phyloP scores from a whole-genome alignment of 92 coral and sea anemone genomes.

The Heteractis magnifica region DNA sequence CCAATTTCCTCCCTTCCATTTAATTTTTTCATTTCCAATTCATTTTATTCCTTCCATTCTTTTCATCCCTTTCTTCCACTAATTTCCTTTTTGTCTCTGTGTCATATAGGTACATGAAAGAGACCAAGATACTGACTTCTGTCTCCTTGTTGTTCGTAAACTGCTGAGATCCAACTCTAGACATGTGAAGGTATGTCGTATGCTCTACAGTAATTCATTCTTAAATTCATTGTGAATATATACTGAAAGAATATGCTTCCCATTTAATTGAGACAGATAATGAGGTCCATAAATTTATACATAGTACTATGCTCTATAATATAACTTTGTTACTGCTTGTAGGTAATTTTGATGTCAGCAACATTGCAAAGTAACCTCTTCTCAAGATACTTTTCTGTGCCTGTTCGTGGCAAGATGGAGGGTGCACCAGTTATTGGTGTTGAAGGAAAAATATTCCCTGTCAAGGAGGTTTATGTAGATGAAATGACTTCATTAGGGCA shows the following conservation, averaged over 20 bases:
- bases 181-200: constrained; percentile 81
- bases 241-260: background rate
- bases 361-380: constrained; percentile 94
- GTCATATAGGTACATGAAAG: constrained; percentile 83
- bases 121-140: constrained; percentile 92
- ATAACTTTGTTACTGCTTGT: background rate
- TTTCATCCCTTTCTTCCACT: background rate
- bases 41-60: background rate
- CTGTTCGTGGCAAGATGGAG: constrained; percentile 83
- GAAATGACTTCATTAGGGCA: constrained; percentile 54
- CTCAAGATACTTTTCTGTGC: constrained; percentile 90
- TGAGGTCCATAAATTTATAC: background rate
- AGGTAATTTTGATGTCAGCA: constrained; percentile 95
- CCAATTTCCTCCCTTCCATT: background rate
- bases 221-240: background rate
- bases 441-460: constrained; percentile 82
- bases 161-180: constrained; percentile 87
- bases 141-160: constrained; percentile 87
- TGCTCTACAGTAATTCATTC: too few species aligned
- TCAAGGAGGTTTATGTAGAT: constrained; percentile 74
- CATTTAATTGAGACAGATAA: background rate
- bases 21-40: background rate
- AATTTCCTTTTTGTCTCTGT: background rate
- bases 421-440: constrained; percentile 96
- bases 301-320: background rate